These are phyloP conservation scores for Xenopus tropicalis DNA, from an alignment of 2,113 vertebrate species.

Conservation along the genomic window DNA sequence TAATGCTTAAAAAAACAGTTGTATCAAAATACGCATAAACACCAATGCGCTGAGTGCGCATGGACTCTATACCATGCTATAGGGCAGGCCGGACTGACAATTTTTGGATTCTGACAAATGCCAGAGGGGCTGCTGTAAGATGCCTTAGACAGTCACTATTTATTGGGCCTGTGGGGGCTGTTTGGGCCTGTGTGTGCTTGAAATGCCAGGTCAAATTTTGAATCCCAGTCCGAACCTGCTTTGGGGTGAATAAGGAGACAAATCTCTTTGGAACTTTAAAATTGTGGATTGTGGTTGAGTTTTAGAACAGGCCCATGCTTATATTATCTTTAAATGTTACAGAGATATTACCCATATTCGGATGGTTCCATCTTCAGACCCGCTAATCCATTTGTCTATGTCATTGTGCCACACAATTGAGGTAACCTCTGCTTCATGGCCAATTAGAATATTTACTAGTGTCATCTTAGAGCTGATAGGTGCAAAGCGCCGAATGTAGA, in stretches of 20 bases:
- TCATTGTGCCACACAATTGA: constrained; percentile 48
- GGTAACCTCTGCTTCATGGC: constrained; percentile 46
- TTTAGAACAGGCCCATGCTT: too few relatives aligned
- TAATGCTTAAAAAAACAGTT: neutral
- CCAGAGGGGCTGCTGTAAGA: too few relatives aligned
- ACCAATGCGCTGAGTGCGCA: neutral
- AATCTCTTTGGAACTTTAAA: neutral
- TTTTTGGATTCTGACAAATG: too few relatives aligned
- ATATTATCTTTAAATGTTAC: too few relatives aligned
- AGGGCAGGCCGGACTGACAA: too few relatives aligned
- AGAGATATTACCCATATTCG: constrained; percentile 49
- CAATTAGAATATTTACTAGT: constrained; percentile 43
- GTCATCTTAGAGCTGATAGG: constrained; percentile 43
- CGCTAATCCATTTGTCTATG: constrained; percentile 48
- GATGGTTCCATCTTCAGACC: constrained; percentile 52
- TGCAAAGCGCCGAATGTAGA: constrained; percentile 48
- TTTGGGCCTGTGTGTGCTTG: too few relatives aligned
- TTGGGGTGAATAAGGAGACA: too few relatives aligned
- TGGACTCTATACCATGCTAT: neutral
- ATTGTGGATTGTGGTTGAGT: neutral
- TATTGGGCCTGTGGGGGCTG: too few relatives aligned
- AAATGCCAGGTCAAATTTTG: too few relatives aligned
- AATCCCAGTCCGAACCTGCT: too few relatives aligned
- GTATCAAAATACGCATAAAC: neutral
- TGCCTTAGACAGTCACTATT: too few relatives aligned